Percentiles rank a stretch among this genome's conserved stretches.
Conservation (phyloP, 37 sponge, comb jelly and placozoan species). For the Chondrosia reniformis region DNA sequence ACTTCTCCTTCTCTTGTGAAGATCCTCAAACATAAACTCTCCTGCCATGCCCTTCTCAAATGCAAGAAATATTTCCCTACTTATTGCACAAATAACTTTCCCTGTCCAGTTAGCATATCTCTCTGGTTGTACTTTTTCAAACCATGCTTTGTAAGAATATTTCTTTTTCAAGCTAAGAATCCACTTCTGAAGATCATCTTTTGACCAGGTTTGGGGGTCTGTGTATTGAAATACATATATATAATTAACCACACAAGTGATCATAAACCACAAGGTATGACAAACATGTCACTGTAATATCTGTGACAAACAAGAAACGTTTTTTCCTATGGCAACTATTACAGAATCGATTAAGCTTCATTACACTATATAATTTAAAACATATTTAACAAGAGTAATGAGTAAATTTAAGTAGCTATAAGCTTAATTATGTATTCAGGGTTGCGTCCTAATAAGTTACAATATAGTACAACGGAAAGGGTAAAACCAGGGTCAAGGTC, state of each 20-base stretch:
- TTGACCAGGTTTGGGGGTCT: constrained; percentile 7
- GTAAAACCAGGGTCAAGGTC: no score
- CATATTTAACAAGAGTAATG: no score
- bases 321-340: no score
- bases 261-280: neutral
- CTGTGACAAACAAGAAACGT: no score
- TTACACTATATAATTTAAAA: no score
- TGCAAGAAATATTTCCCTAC: constrained; percentile 17
- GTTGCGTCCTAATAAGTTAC: no score
- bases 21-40: constrained; percentile 5
- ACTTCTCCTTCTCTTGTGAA: constrained; percentile 5
- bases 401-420: no score
- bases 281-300: no score
- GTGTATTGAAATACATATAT: neutral
- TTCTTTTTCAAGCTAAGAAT: neutral
- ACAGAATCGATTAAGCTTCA: no score
- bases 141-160: neutral
- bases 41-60: constrained; percentile 13
- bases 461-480: no score
- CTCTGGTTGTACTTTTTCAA: neutral
- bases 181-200: neutral
- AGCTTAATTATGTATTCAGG: no score
- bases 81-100: neutral
- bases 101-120: neutral
- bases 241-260: neutral